Evolutionary conservation across 2,888 invertebrate species (phyloP).

Genomic region (Drosophila paracracens): DNA sequence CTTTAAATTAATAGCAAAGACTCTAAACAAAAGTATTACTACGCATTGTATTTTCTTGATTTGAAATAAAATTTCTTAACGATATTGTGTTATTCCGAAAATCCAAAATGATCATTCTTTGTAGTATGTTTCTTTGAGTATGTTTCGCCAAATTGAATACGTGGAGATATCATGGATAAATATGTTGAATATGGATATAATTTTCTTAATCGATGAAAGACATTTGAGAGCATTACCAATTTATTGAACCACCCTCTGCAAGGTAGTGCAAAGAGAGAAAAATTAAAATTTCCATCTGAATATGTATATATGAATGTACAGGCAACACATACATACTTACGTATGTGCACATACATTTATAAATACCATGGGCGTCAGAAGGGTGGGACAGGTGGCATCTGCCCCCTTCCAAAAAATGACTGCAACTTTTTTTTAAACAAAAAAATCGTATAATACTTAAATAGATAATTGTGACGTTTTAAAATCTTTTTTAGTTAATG

Average conservation of each 20-base stretch:
- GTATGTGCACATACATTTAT: constrained; percentile 10
- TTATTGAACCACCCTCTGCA: constrained; percentile 3
- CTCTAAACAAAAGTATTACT: constrained; percentile 11
- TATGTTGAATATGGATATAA: background rate
- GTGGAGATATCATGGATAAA: background rate
- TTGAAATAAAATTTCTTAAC: background rate
- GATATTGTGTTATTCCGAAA: background rate
- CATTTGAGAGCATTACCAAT: background rate
- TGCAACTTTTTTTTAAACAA: background rate
- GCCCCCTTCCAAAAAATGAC: background rate
- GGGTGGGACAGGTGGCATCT: constrained; percentile 6
- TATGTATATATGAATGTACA: background rate
- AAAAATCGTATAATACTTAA: background rate
- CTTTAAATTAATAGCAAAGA: background rate
- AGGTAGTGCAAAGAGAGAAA: constrained; percentile 14
- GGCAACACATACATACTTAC: background rate
- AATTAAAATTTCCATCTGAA: constrained; percentile 3
- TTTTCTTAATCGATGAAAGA: background rate
- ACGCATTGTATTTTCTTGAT: background rate
- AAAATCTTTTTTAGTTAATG: background rate
- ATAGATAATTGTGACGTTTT: constrained; percentile 1
- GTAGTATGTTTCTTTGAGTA: background rate
- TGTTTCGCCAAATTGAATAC: background rate
- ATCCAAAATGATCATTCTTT: background rate
- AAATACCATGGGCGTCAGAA: constrained; percentile 2